Base-by-base conservation (phyloP, 2,888 invertebrate species). In the Heliconius aoede region DNA sequence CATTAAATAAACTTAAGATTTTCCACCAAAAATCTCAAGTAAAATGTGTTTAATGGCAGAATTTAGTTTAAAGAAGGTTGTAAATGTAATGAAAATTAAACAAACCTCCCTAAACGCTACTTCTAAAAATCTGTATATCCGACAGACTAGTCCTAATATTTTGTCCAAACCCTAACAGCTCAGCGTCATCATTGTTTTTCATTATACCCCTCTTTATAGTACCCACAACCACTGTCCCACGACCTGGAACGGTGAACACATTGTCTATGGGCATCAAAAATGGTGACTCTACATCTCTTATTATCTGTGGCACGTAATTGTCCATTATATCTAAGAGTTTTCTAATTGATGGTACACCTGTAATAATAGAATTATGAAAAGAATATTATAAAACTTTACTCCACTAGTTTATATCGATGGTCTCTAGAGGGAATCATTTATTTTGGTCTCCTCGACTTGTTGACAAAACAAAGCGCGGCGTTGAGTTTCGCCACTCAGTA, bases 221-320 rank as follows among this genome's bases (percentile, higher is more conserved):
- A 0, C 99, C 99, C 61, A 99, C 96, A 0, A 97, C 97, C 1
- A 99, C 98, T 0, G 98, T 98, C 0, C 99, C 99, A 97, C 89
- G 97, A 86, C 99, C 98, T 1, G 97, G 96, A 1, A 98, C 96
- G 0, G 96, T 96, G 85, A 99, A 97, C 0, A 96, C 81, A 95
- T 96, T 97, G 88, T 99, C 98, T 86, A 99, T 97, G 4, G 98
- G 98, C 89, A 99, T 91, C 74, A 97, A 86, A 87, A 99, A 98
- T 0, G 99, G 98, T 0, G 97, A 97, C 0, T 90, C 89, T 3
- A 96, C 85, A 88, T 98, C 97, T 81, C 99, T 92, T 24, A 95
- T 90, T 40, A 98, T 98, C 5, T 95, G 95, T 1, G 97, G 96
- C 69, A 99, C 94, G 87, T 96, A 95, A 0, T 89, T 86, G 87